Evolutionary conservation across 2,113 vertebrate species (phyloP).

Genomic region (Engystomops pustulosus): DNA sequence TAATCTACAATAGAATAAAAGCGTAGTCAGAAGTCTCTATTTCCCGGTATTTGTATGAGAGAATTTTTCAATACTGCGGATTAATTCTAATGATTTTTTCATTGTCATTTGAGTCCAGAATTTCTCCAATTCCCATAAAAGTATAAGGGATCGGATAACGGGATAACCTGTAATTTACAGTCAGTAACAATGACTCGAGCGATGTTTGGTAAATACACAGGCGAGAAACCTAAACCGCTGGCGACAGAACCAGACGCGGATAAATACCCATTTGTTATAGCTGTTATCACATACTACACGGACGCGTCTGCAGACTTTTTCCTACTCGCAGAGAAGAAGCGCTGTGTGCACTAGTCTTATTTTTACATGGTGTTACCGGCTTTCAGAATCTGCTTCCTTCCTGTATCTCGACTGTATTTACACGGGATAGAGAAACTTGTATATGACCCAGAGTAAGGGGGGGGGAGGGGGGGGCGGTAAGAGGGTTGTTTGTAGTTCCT

Average conservation of each 20-base stretch:
- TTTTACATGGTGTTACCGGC: neutral
- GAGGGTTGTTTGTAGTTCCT: too few species aligned
- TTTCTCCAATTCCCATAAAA: neutral
- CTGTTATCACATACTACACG: neutral
- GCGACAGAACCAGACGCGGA: neutral
- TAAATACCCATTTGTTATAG: neutral
- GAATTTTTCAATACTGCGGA: too few species aligned
- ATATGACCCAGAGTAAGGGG: too few species aligned
- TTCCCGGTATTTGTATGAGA: neutral
- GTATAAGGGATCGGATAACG: conserved; percentile 2
- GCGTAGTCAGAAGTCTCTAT: too few species aligned
- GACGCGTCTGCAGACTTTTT: neutral
- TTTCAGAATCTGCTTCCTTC: neutral
- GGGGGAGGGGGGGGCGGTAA: too few species aligned
- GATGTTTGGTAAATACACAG: conserved; percentile 14
- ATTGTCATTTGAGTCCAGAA: neutral
- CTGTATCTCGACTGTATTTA: neutral
- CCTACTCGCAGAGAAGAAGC: neutral
- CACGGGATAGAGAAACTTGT: neutral
- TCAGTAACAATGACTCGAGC: neutral
- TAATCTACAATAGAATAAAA: too few species aligned
- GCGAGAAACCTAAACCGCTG: neutral
- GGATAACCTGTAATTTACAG: neutral
- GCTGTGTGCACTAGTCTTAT: neutral
- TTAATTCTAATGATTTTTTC: too few species aligned